Base-by-base conservation (phyloP, 2,888 invertebrate species). In the Agrochola lychnidis region DNA sequence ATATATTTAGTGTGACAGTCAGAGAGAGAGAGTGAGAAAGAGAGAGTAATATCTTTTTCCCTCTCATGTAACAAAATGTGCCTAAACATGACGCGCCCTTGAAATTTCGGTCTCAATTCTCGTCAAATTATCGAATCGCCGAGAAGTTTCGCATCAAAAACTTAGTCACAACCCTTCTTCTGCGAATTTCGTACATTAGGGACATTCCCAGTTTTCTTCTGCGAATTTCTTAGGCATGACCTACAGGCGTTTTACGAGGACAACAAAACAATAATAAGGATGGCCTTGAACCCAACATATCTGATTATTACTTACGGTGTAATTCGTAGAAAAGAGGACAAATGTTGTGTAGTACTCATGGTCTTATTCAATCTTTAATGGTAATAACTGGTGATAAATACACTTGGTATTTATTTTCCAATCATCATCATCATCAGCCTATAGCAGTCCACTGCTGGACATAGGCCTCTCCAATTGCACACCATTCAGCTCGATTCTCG, bases 211-310 rank as follows among this genome's bases (percentile, higher is more conserved):
- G 19, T n/a, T 45, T 36, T 76, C 22, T 63, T 75, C 42, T 45
- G 5, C 3, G 75, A 62, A 74, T 63, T 75, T 36, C 36, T 14
- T 19, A 12, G 36, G 9, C 7, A 59, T 51, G 25, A 6, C 9
- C 7, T 48, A 48, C 9, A 19, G n/a, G 7, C 6, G 2, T 57
- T 40, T 30, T 9, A 25, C 25, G 25, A 25, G 30, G 22, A 5
- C 0, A 51, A 5, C 14, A 30, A 64, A 53, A 68, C n/a, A 36
- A 76, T 42, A 77, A 77, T n/a, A 62, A 22, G 16, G 25, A n/a
- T 40, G 36, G 6, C 77, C 61, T 77, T 77, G 61, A 78, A 53
- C 76, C n/a, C 53, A 7, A 48, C 16, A 16, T 36, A 16, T 25
- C 7, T 25, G 9, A 42, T 4, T n/a, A 42, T 4, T n/a, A 12